Evolutionary conservation across 2,888 invertebrate genomes (phyloP).

Genomic region (Periphyllus acericola): DNA sequence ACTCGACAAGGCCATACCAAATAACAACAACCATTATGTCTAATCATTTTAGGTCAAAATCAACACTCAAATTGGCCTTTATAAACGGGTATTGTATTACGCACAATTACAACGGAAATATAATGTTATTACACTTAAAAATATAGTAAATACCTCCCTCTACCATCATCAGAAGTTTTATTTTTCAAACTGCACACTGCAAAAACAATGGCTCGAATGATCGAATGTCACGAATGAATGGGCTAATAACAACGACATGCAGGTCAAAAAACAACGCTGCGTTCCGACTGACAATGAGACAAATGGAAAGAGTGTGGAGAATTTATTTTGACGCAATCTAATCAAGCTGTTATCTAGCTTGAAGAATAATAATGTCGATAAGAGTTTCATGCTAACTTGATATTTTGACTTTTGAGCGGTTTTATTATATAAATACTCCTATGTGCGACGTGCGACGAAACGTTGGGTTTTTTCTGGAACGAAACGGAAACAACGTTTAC

Average conservation of each 20-base stretch:
- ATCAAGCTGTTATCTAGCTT: background rate
- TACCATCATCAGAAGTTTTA: background rate
- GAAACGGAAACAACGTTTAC: no score
- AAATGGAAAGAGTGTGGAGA: no score
- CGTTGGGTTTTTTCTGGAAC: no score
- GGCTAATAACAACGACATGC: background rate
- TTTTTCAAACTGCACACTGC: background rate
- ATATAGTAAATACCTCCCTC: background rate
- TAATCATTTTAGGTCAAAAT: slow-evolving; percentile 7
- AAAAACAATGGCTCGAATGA: background rate
- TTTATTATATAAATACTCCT: slow-evolving; percentile 7
- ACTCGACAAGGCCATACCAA: background rate
- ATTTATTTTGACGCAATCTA: no score
- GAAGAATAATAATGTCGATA: background rate
- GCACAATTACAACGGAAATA: background rate
- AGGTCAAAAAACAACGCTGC: background rate
- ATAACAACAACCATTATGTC: background rate
- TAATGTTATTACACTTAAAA: slow-evolving; percentile 4
- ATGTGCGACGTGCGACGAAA: background rate
- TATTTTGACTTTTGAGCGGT: slow-evolving; percentile 10
- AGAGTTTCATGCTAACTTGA: slow-evolving; percentile 3
- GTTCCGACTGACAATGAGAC: slow-evolving; percentile 10
- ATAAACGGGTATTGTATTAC: background rate
- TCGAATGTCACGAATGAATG: background rate
- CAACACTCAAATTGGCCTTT: background rate